phyloP scores from a whole-genome alignment of 2,888 invertebrate species.

The Poecilobothrus nobilitatus region DNA sequence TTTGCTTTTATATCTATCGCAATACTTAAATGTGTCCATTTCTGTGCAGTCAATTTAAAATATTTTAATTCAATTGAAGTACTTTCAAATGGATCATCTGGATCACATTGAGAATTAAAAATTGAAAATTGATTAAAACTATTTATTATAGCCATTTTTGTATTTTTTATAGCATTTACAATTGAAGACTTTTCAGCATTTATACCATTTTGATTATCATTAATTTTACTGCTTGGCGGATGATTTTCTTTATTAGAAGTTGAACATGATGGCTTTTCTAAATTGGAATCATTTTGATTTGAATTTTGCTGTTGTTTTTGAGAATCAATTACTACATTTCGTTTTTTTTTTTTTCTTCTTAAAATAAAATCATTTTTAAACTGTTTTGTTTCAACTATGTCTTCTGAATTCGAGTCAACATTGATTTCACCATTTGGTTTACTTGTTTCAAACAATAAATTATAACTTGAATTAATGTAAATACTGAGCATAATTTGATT shows the following conservation, averaged over 20 bases:
- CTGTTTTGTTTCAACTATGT: neutral
- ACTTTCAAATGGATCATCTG: constrained; percentile 31
- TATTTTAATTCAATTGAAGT: constrained; percentile 33
- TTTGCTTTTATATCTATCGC: constrained; percentile 31
- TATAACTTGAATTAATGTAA: constrained; percentile 36
- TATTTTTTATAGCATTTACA: constrained; percentile 37
- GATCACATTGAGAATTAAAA: constrained; percentile 32
- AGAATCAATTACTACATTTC: neutral
- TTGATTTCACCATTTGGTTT: constrained; percentile 35
- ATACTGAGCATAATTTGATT: constrained; percentile 39
- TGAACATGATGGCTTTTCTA: constrained; percentile 10
- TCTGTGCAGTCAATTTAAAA: constrained; percentile 32
- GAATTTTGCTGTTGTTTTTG: neutral
- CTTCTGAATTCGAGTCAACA: constrained; percentile 16
- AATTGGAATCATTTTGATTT: constrained; percentile 13
- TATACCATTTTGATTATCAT: neutral
- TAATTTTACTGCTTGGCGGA: constrained; percentile 13
- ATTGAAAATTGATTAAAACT: constrained; percentile 39
- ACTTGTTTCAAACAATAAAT: constrained; percentile 36
- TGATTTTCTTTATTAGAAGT: constrained; percentile 18
- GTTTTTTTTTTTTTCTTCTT: neutral
- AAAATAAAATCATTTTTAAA: neutral
- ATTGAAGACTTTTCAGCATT: constrained; percentile 26
- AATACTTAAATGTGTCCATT: constrained; percentile 41
- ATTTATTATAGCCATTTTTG: constrained; percentile 36